Percentiles rank a stretch among this genome's conserved stretches.
These are phyloP conservation scores for Ctenosaura bakeri DNA, from an alignment of 2,797 vertebrate species.

Conservation along the genomic window DNA sequence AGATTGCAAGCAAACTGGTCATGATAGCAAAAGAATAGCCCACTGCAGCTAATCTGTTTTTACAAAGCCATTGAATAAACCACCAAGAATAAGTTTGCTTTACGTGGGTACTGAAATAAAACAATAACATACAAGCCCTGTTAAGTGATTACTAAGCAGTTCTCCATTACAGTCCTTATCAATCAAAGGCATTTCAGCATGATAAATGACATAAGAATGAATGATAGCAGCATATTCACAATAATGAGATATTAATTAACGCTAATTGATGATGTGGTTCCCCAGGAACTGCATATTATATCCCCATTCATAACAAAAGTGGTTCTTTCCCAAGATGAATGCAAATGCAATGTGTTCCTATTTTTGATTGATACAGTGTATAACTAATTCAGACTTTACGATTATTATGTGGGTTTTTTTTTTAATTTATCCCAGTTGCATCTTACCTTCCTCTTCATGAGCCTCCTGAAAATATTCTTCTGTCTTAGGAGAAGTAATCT, in stretches of 20 bases:
- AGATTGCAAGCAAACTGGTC: too few relatives aligned
- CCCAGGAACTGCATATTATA: slow-evolving; percentile 49
- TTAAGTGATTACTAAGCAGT: slow-evolving; percentile 38
- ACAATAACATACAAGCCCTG: slow-evolving; percentile 25
- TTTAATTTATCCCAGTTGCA: slow-evolving; percentile 29
- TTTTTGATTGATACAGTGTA: slow-evolving; percentile 25
- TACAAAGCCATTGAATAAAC: neutral
- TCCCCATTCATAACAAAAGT: slow-evolving; percentile 45
- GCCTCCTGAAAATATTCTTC: slow-evolving; percentile 59
- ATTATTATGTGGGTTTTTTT: too few relatives aligned
- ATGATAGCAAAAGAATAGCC: too few relatives aligned
- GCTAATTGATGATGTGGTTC: slow-evolving; percentile 38
- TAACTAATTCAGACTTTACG: slow-evolving; percentile 39
- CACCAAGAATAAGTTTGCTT: neutral
- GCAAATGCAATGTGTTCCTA: slow-evolving; percentile 29
- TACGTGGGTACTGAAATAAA: neutral
- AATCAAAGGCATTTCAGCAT: slow-evolving; percentile 57
- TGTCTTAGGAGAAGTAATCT: slow-evolving; percentile 45
- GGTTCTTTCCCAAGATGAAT: slow-evolving; percentile 61
- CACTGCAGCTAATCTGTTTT: too few relatives aligned
- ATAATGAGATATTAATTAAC: slow-evolving; percentile 66
- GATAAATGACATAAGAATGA: slow-evolving; percentile 56
- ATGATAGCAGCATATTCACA: slow-evolving; percentile 44
- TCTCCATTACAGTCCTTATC: slow-evolving; percentile 19
- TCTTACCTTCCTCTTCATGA: slow-evolving; percentile 56